Percentiles rank a stretch among this genome's conserved stretches.
These are phyloP conservation scores for Lasiommata megera DNA, from an alignment of 2,888 invertebrate species.

Conservation along the genomic window DNA sequence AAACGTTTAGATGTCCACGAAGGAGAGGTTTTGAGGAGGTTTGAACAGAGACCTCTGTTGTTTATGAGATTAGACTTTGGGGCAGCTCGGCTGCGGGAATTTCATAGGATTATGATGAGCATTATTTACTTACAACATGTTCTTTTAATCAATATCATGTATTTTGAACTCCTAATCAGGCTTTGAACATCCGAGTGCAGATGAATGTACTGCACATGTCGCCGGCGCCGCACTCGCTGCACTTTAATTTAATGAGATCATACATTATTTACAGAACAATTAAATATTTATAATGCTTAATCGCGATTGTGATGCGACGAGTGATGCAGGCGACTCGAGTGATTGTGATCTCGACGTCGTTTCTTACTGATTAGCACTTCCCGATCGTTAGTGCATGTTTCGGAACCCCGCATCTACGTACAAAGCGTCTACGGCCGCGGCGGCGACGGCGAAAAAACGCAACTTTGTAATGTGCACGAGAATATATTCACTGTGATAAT, in stretches of 20 bases:
- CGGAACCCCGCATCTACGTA: not conserved
- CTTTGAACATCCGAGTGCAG: no score
- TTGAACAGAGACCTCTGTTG: no score
- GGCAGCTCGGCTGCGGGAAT: no score
- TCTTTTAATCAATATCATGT: no score
- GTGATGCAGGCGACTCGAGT: conserved; percentile 9
- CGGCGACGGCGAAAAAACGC: not conserved
- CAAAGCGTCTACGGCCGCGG: not conserved
- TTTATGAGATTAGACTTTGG: no score
- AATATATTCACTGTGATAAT: no score
- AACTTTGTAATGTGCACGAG: not conserved
- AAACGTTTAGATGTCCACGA: no score
- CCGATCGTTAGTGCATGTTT: not conserved
- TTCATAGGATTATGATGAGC: no score
- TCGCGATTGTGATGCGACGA: conserved; percentile 20
- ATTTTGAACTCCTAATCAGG: no score
- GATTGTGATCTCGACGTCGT: conserved; percentile 17
- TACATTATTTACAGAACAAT: conserved; percentile 48
- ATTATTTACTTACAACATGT: no score
- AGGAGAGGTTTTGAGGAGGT: no score
- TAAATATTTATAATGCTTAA: conserved; percentile 44
- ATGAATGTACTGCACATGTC: no score
- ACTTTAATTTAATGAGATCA: conserved; percentile 45
- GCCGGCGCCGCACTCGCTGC: conserved; percentile 41
- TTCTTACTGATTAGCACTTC: conserved; percentile 16